phyloP scores from a whole-genome alignment of 1,140 invertebrate species.

The Harlomillsia oculata region DNA sequence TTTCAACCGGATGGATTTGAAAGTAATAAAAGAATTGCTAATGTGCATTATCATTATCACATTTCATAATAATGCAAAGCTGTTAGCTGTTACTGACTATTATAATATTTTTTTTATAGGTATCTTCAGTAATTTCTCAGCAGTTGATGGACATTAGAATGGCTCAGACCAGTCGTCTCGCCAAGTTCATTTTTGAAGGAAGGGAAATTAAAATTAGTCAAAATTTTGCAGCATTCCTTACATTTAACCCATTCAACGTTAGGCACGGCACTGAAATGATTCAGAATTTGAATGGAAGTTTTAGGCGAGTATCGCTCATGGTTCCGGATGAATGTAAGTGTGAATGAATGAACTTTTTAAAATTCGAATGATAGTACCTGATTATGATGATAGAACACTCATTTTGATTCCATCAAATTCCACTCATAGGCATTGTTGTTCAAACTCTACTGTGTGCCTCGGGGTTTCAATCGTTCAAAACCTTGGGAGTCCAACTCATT shows the following conservation, averaged over 20 bases:
- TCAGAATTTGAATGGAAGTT: slow-evolving; percentile 73
- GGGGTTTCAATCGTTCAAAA: slow-evolving; percentile 78
- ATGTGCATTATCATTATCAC: neutral
- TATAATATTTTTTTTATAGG: neutral
- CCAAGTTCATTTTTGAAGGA: slow-evolving; percentile 78
- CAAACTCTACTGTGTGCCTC: slow-evolving; percentile 84
- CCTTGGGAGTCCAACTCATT: slow-evolving; percentile 76
- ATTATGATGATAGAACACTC: no score
- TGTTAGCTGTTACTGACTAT: no score
- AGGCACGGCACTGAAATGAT: slow-evolving; percentile 62
- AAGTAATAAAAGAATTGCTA: slow-evolving; percentile 42
- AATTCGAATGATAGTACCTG: no score
- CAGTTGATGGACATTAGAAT: slow-evolving; percentile 68
- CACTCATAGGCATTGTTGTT: no score
- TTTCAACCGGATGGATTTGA: slow-evolving; percentile 83
- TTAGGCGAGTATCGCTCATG: slow-evolving; percentile 86
- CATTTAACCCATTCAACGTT: slow-evolving; percentile 52
- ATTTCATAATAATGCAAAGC: neutral
- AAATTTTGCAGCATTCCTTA: slow-evolving; percentile 81
- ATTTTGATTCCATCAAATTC: no score
- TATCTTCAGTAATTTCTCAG: slow-evolving; percentile 77
- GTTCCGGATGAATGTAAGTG: slow-evolving; percentile 77
- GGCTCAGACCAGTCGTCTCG: slow-evolving; percentile 56
- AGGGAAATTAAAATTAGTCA: slow-evolving; percentile 73
- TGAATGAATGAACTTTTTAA: no score